phyloP scores from a whole-genome alignment of 2,888 invertebrate species.

The Holacanthella duospinosa region DNA sequence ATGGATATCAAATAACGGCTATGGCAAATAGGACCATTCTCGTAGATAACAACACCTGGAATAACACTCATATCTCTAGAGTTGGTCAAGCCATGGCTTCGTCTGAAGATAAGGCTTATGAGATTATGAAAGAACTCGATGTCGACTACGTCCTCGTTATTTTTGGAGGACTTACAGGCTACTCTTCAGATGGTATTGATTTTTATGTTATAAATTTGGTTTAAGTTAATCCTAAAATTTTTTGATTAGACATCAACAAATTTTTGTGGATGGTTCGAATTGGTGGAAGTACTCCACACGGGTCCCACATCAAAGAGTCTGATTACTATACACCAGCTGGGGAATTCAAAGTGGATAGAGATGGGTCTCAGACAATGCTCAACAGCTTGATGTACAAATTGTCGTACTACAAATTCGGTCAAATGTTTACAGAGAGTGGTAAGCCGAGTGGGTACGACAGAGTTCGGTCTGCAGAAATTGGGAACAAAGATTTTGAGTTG shows the following conservation, averaged over 20 bases:
- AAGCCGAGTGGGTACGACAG: slow-evolving; percentile 87
- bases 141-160: slow-evolving; percentile 97
- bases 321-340: slow-evolving; percentile 94
- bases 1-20: slow-evolving; percentile 96
- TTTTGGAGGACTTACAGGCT: slow-evolving; percentile 96
- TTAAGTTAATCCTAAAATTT: not conserved
- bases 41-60: slow-evolving; percentile 99
- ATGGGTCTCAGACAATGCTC: slow-evolving; percentile 78
- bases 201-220: not conserved
- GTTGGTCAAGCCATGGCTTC: slow-evolving; percentile 99
- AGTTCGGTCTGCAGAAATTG: slow-evolving; percentile 93
- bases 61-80: slow-evolving; percentile 95
- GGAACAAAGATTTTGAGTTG: slow-evolving; percentile 94
- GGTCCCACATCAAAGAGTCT: slow-evolving; percentile 87
- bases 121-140: slow-evolving; percentile 93
- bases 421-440: slow-evolving; percentile 84
- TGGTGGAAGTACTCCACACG: slow-evolving; percentile 89
- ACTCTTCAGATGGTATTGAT: slow-evolving; percentile 83
- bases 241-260: slow-evolving; percentile 79
- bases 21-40: slow-evolving; percentile 97
- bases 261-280: slow-evolving; percentile 99
- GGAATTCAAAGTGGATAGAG: slow-evolving; percentile 91
- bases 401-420: slow-evolving; percentile 96
- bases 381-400: slow-evolving; percentile 99
- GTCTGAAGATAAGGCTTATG: slow-evolving; percentile 89